Base-by-base conservation (phyloP, 2,888 invertebrate genomes). In the Troides oblongomaculatus region DNA sequence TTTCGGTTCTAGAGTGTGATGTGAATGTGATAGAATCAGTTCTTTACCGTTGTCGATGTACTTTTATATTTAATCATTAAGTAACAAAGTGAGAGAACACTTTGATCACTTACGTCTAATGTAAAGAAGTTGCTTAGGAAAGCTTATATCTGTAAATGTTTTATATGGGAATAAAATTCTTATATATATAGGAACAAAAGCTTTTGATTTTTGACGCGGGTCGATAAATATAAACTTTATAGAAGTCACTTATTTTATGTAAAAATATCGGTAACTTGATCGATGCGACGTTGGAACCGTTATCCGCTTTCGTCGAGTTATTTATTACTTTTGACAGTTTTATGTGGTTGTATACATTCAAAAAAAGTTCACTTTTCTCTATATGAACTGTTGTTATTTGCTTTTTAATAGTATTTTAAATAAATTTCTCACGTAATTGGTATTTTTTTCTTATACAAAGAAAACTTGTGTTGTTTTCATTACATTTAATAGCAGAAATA, bases 301-400 rank as follows among this genome's bases (percentile, higher is more conserved):
- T 59, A 64, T 57, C n/a, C 14, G 36, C 39, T 64, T 64, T 43
- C 21, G 17, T 58, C 57, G 17, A 58, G 36, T 56, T 62, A 62
- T 36, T 61, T 58, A 59, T 10, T 59, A 59, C 59, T 59, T 30
- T 65, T 39, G 25, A 46, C 58, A 57, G 63, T 64, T 59, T 59
- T 64, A 56, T 64, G 57, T 64, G 18, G 50, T 14, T 50, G 18
- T 39, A 39, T 57, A 56, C 56, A 36, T 64, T 39, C 23, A 39
- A 39, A 36, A 5, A 30, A 21, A 56, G 56, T 57, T 21, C 1
- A 57, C 57, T 57, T 56, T 57, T 43, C 12, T 18, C 50, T 2
- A 1, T 14, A 2, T 12, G 39, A 39, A 39, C 39, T 39, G 10
- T 39, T 7, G 10, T 1, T 39, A 39, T 39, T 39, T 39, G 10